Evolutionary conservation across 2,797 vertebrate species (phyloP), one percentile per base, ranked within the genome.

Genomic region (Phaenicophaeus curvirostris): DNA sequence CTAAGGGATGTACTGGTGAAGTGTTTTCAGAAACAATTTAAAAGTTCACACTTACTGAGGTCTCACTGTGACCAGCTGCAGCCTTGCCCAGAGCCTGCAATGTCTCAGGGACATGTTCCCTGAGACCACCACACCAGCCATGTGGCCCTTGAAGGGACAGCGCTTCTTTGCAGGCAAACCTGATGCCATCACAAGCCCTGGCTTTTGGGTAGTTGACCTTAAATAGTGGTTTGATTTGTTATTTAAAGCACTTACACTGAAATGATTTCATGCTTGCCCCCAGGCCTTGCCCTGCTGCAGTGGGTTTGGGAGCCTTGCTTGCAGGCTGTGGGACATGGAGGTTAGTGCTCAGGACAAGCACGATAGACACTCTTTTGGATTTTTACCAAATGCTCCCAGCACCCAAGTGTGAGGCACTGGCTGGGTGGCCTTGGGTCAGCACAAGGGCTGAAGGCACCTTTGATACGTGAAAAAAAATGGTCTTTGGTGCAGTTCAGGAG

Each of bases 11-110:
- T 6, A 27, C 20, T 6, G 9, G 25, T 25, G 19, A 31, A 41
- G 14, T 35, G 37, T 63, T 79, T 72, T 67, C 30, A 55, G 69
- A 77, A 87, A 33, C 23, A 61, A 10, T 67, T 21, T 51, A 12
- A 9, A 89, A 73, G 31, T 61, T 74, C 33, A 9, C 0, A 0
- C 37, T 71, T 27, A 9, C 9, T 25, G n/a, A 37, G 24, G 72
- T 23, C 65, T 82, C 42, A 5, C 24, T 67, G 31, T n/a, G 42
- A 46, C 39, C 27, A 58, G 46, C 39, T 5, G 16, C 28, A 62
- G 39, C 21, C 59, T 83, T 0, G 0, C 24, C 17, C 0, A 0
- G 17, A 25, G n/a, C 21, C 63, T 48, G 59, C 51, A n/a, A 35
- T 8, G 9, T 51, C 15, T 63, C 50, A 14, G 50, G 19, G 19